Percentiles rank a stretch among this genome's conserved stretches.
Conservation (phyloP, 2,113 vertebrate genomes). For the Lanius collurio region DNA sequence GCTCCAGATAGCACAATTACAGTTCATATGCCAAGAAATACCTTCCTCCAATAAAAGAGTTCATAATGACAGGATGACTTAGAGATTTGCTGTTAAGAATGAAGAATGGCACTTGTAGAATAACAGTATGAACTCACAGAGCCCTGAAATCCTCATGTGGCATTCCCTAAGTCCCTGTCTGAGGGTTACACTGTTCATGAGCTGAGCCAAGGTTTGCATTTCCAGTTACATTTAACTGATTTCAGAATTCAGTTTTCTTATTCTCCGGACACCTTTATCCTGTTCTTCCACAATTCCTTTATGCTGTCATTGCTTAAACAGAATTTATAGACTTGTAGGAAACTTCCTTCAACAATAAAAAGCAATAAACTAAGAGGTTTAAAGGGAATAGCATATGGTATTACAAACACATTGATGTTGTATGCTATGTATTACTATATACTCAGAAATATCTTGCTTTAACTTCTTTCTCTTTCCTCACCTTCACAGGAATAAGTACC, state of each 20-base stretch:
- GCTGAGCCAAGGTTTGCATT: background rate
- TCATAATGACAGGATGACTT: background rate
- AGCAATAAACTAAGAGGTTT: background rate
- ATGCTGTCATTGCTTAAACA: background rate
- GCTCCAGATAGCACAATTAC: background rate
- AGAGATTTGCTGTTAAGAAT: background rate
- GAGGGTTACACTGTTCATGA: background rate
- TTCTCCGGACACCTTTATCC: background rate
- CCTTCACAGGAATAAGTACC: background rate
- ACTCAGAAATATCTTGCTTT: background rate
- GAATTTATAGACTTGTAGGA: background rate
- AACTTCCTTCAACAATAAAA: background rate
- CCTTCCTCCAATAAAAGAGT: background rate
- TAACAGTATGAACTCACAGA: background rate
- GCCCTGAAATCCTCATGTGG: background rate
- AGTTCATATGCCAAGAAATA: background rate
- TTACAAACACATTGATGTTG: background rate
- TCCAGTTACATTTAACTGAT: background rate
- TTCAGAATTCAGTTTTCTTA: background rate
- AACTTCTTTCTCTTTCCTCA: background rate
- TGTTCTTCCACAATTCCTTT: background rate
- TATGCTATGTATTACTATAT: background rate
- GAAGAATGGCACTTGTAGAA: background rate
- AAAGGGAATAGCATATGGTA: background rate
- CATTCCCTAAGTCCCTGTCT: background rate